These are phyloP conservation scores for Oasisia sp. DNA, from an alignment of 2,888 invertebrate genomes.

Conservation along the genomic window DNA sequence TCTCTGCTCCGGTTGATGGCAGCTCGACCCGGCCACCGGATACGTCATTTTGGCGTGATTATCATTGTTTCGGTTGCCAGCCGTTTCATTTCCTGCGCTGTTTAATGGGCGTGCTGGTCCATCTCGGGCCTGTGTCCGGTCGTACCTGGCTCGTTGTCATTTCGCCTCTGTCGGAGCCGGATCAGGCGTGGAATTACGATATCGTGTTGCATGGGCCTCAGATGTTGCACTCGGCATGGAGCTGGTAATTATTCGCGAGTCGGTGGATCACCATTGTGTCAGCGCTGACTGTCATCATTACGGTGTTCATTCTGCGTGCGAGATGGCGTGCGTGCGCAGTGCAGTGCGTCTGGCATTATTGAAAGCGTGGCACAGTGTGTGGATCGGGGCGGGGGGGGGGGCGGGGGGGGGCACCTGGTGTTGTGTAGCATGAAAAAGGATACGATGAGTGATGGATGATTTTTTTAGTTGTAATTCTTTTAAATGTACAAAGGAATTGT, in stretches of 20 bases:
- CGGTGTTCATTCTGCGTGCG: background rate
- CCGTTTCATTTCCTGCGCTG: background rate
- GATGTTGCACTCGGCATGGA: background rate
- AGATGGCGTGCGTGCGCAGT: background rate
- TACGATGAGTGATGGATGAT: too few relatives aligned
- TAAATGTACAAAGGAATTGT: too few relatives aligned
- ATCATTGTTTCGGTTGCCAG: background rate
- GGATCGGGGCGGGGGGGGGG: background rate
- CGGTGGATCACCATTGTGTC: background rate
- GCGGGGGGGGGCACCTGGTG: too few relatives aligned
- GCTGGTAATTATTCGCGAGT: background rate
- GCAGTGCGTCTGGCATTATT: background rate
- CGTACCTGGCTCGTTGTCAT: background rate
- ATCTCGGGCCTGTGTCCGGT: background rate
- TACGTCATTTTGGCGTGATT: background rate
- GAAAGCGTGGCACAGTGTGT: background rate
- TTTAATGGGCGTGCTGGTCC: background rate
- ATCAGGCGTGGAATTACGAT: background rate
- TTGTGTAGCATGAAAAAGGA: too few relatives aligned
- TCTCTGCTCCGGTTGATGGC: background rate
- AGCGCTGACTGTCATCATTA: background rate
- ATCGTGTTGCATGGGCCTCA: background rate
- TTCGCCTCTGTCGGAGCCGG: background rate
- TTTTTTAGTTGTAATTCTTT: too few relatives aligned
- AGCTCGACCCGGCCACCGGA: background rate